These are phyloP conservation scores for Hylomyscus alleni DNA, from an alignment of 2,797 vertebrate species.

Conservation along the genomic window DNA sequence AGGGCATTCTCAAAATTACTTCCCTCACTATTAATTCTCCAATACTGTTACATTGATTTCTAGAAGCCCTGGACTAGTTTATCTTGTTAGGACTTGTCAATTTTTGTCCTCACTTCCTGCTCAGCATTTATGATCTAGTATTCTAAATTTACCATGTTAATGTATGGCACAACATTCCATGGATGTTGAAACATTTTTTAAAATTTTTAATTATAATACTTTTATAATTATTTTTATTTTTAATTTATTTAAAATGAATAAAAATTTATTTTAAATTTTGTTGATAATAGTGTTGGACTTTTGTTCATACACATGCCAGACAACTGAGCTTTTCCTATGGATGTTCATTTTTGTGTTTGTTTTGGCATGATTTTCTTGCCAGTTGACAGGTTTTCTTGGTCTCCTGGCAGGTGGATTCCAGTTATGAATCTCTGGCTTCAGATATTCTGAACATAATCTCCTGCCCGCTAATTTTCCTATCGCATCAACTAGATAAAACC, in stretches of 20 bases:
- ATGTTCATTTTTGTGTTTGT: not conserved
- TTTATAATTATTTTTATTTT: conserved; percentile 36
- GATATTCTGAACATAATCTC: not conserved
- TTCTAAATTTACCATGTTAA: conserved; percentile 47
- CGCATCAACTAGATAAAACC: not conserved
- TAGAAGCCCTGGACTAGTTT: not conserved
- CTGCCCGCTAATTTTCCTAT: conserved; percentile 25
- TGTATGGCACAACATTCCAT: not conserved
- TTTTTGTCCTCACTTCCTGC: not conserved
- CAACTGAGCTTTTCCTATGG: not conserved
- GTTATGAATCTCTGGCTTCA: conserved; percentile 39
- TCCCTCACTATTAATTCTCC: not conserved
- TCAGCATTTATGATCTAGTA: not conserved
- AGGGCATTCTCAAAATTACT: not conserved
- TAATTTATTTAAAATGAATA: not conserved
- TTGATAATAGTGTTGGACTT: conserved; percentile 10
- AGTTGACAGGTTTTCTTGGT: not conserved
- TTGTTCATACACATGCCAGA: not conserved
- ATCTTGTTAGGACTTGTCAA: not conserved
- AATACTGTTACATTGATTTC: not conserved
- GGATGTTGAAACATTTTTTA: conserved; percentile 26
- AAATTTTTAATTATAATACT: not conserved
- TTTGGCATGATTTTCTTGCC: conserved; percentile 25
- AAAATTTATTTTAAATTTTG: not conserved
- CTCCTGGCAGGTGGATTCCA: not conserved